Evolutionary conservation across 2,797 vertebrate genomes (phyloP).

Genomic region (Galago senegalensis): DNA sequence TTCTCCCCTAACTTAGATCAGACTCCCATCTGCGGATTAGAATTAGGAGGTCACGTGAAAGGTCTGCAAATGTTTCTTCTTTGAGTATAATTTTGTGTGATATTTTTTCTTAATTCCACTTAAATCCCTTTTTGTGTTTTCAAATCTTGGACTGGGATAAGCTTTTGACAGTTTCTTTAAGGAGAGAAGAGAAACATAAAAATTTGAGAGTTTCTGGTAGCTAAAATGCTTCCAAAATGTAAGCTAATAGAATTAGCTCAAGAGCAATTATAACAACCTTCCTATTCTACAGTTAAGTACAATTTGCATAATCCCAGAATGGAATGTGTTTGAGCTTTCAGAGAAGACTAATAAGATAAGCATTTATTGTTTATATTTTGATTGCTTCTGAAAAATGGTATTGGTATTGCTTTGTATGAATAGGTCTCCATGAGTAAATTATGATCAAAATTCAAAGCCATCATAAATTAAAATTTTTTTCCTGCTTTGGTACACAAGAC

Average conservation of each 20-base stretch:
- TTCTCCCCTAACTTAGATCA: neutral
- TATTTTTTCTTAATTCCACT: neutral
- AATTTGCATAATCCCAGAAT: conserved; percentile 86
- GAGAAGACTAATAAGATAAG: conserved; percentile 86
- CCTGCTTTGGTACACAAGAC: conserved; percentile 90
- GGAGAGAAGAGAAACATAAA: conserved; percentile 19
- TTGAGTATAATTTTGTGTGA: neutral
- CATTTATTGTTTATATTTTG: conserved; percentile 85
- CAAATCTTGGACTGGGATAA: neutral
- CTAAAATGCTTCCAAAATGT: conserved; percentile 55
- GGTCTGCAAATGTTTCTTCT: neutral
- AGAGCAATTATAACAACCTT: conserved; percentile 67
- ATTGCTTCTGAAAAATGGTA: conserved; percentile 87
- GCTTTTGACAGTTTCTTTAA: conserved; percentile 35
- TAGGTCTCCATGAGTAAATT: conserved; percentile 90
- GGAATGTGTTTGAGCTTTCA: conserved; percentile 83
- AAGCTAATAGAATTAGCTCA: conserved; percentile 70
- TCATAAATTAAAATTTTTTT: conserved; percentile 90
- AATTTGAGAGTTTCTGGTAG: conserved; percentile 26
- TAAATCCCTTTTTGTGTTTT: neutral
- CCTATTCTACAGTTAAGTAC: conserved; percentile 72
- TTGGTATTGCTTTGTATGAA: conserved; percentile 87
- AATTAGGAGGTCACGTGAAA: neutral
- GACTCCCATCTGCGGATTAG: neutral
- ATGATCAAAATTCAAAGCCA: conserved; percentile 90